Percentiles rank a stretch among this genome's conserved stretches.
These are phyloP conservation scores for Diarsia brunnea DNA, from an alignment of 2,888 invertebrate species.

Conservation along the genomic window DNA sequence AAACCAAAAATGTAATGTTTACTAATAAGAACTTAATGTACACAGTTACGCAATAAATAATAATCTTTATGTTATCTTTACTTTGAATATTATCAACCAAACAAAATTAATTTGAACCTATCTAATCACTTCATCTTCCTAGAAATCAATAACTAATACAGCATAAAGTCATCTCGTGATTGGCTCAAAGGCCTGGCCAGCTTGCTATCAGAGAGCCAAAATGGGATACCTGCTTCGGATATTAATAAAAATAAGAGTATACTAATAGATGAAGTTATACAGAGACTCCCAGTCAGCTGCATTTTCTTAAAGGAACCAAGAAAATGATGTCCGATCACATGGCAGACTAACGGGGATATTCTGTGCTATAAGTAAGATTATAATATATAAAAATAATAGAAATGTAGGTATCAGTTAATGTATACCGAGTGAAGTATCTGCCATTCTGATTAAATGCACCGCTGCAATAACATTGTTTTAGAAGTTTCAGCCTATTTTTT, in stretches of 20 bases:
- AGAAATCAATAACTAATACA: constrained; percentile 54
- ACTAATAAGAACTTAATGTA: too few relatives aligned
- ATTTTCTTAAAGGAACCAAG: constrained; percentile 90
- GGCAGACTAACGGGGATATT: constrained; percentile 71
- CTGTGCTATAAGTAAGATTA: too few relatives aligned
- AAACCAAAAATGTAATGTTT: too few relatives aligned
- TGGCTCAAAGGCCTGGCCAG: constrained; percentile 50
- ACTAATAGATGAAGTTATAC: constrained; percentile 87
- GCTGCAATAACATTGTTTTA: too few relatives aligned
- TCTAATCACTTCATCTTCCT: constrained; percentile 8
- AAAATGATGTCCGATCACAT: constrained; percentile 87
- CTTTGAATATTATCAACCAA: background rate
- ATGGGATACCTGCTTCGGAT: constrained; percentile 77
- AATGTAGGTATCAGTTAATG: too few relatives aligned
- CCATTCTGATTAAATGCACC: too few relatives aligned
- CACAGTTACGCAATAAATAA: too few relatives aligned
- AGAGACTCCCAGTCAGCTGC: constrained; percentile 87
- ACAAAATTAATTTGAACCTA: background rate
- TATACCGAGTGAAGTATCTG: too few relatives aligned
- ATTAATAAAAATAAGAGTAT: constrained; percentile 87
- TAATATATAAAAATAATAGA: too few relatives aligned
- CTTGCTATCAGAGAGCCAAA: constrained; percentile 77
- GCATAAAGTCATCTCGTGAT: constrained; percentile 50
- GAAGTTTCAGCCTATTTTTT: too few relatives aligned
- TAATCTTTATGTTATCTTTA: too few relatives aligned